Evolutionary conservation across 2,113 vertebrate genomes (phyloP).

Genomic region (Mustela lutreola): DNA sequence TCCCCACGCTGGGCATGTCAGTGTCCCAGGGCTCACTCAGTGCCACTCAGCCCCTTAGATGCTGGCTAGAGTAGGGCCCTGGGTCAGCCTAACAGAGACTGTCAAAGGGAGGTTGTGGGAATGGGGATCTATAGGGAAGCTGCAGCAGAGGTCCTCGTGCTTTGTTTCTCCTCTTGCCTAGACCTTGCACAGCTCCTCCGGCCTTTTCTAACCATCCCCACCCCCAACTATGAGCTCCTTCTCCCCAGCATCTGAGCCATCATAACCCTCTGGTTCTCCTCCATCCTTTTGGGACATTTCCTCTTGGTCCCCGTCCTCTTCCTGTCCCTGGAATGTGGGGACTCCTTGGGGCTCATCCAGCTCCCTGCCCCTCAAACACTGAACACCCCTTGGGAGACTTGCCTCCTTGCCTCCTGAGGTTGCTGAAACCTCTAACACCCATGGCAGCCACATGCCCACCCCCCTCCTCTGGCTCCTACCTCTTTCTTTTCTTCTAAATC

Average conservation of each 20-base stretch:
- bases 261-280: fast-evolving
- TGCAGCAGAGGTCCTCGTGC: background rate
- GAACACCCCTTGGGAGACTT: background rate
- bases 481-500: background rate
- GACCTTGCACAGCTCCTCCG: background rate
- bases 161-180: background rate
- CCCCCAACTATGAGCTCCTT: background rate
- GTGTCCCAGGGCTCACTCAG: background rate
- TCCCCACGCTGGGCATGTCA: background rate
- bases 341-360: background rate
- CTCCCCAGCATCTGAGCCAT: background rate
- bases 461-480: background rate
- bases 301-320: background rate
- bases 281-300: background rate
- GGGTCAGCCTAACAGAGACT: background rate
- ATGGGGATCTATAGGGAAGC: background rate
- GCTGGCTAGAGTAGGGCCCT: background rate
- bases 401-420: background rate
- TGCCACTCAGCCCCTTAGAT: background rate
- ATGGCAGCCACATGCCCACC: background rate
- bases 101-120: background rate
- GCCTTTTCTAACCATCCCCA: background rate
- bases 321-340: background rate
- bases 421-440: background rate
- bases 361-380: background rate